Conservation (phyloP, 1,140 invertebrate genomes). For the Dryas iulia region DNA sequence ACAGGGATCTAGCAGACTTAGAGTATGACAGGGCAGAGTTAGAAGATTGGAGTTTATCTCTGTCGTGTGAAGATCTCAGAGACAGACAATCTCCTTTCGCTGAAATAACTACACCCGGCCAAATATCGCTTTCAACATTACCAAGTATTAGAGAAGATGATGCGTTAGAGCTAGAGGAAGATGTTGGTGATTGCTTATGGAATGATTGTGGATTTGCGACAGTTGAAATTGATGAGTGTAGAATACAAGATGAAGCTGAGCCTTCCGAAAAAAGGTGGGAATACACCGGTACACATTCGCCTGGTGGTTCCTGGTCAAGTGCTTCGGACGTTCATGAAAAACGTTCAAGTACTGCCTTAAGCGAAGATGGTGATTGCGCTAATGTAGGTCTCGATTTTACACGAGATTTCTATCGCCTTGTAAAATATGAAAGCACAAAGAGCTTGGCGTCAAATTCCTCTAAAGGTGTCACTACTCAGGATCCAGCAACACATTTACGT, state of each 20-base stretch:
- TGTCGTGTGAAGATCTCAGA: conserved; percentile 85
- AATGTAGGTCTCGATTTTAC: conserved; percentile 89
- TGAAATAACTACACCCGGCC: conserved; percentile 78
- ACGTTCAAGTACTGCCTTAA: conserved; percentile 85
- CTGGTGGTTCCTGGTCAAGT: conserved; percentile 84
- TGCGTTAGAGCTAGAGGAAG: conserved; percentile 86
- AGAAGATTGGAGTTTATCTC: conserved; percentile 89
- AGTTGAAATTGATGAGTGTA: conserved; percentile 72
- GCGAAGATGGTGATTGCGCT: conserved; percentile 84
- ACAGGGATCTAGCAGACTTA: conserved; percentile 84
- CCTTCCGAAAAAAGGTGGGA: conserved; percentile 78
- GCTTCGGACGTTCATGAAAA: conserved; percentile 82
- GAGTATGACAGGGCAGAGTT: conserved; percentile 88
- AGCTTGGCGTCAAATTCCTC: conserved; percentile 89
- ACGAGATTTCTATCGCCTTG: conserved; percentile 87
- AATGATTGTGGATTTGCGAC: conserved; percentile 80
- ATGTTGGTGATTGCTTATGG: conserved; percentile 87
- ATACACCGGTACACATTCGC: conserved; percentile 78
- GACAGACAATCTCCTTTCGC: conserved; percentile 77
- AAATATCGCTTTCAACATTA: conserved; percentile 83
- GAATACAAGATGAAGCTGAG: conserved; percentile 62
- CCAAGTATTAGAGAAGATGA: conserved; percentile 88
- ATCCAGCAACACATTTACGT: conserved; percentile 62
- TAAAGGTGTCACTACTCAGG: conserved; percentile 79
- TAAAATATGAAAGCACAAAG: conserved; percentile 90